phyloP scores from a whole-genome alignment of 2,113 vertebrate species.

The Bostrychus sinensis region DNA sequence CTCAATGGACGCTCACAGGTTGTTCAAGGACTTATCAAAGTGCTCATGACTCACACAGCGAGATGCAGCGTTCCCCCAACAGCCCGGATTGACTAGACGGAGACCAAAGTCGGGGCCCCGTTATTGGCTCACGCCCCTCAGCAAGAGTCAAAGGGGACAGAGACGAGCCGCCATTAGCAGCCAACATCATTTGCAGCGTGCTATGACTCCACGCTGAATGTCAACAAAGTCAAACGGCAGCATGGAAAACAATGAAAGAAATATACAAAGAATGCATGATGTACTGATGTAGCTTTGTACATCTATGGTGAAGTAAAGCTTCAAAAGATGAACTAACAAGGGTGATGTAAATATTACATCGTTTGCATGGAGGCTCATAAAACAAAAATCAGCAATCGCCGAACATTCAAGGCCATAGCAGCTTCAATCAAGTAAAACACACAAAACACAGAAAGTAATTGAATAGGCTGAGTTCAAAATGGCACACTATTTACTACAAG shows the following conservation, averaged over 20 bases:
- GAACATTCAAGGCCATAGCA: neutral
- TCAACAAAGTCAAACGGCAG: conserved; percentile 16
- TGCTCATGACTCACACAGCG: conserved; percentile 41
- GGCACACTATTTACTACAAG: too few species aligned
- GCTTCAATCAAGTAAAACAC: too few species aligned
- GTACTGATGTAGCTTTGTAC: neutral
- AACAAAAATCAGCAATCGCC: neutral
- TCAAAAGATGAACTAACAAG: neutral
- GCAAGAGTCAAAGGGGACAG: conserved; percentile 41
- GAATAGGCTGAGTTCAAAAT: too few species aligned
- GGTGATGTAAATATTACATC: neutral
- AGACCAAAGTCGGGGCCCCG: conserved; percentile 16
- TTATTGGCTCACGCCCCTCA: conserved; percentile 49
- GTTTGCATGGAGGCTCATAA: neutral
- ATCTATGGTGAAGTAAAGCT: neutral
- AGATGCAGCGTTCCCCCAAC: conserved; percentile 43
- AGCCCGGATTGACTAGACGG: conserved; percentile 43
- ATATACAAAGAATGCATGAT: neutral
- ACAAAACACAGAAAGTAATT: neutral
- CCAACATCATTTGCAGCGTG: conserved; percentile 26
- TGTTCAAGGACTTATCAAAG: conserved; percentile 56
- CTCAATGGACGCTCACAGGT: conserved; percentile 33
- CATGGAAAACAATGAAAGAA: conserved; percentile 10
- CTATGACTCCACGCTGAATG: conserved; percentile 31
- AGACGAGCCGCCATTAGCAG: conserved; percentile 28